These are phyloP conservation scores for Sinocyclocheilus anophthalmus DNA, from an alignment of 2,113 vertebrate species.

Conservation along the genomic window DNA sequence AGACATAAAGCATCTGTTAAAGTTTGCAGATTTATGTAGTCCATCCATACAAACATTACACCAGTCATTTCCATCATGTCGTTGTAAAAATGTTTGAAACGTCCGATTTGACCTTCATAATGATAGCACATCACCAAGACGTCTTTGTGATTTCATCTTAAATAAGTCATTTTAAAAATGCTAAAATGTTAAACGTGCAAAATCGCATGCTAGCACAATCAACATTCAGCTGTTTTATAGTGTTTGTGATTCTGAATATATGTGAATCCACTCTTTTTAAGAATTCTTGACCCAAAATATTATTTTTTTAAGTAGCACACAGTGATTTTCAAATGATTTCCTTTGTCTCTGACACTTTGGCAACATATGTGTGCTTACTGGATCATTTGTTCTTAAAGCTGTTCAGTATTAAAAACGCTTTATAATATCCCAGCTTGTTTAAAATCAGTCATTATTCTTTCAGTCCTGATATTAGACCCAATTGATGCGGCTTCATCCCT, in stretches of 20 bases:
- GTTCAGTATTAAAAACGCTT: not conserved
- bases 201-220: not conserved
- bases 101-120: no score
- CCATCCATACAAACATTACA: not conserved
- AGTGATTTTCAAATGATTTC: not conserved
- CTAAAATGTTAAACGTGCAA: no score
- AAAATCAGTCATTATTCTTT: not conserved
- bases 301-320: not conserved
- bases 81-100: not conserved
- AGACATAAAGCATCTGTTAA: slow-evolving; percentile 28
- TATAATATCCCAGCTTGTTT: not conserved
- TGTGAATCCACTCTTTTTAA: not conserved
- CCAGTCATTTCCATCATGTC: not conserved
- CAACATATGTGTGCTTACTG: not conserved
- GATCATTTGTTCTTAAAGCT: not conserved
- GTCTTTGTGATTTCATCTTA: not conserved
- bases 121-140: not conserved
- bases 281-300: not conserved
- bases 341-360: not conserved
- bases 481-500: not conserved
- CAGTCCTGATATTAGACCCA: not conserved
- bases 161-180: no score
- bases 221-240: not conserved
- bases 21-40: not conserved
- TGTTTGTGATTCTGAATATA: not conserved